phyloP scores from a whole-genome alignment of 2,797 vertebrate genomes.

The Bucorvus abyssinicus region DNA sequence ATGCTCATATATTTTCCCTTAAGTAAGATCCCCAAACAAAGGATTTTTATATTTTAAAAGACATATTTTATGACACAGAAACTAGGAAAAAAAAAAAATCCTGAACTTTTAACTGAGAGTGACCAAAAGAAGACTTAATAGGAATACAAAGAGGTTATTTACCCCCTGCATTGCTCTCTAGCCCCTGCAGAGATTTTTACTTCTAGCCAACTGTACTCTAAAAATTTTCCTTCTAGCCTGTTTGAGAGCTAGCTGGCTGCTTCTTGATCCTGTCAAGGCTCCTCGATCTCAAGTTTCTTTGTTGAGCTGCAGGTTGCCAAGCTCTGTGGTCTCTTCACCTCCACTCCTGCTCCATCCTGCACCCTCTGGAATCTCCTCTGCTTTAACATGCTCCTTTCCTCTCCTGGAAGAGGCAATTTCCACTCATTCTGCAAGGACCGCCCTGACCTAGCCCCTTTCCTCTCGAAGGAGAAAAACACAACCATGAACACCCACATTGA shows the following conservation, averaged over 20 bases:
- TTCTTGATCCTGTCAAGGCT: background rate
- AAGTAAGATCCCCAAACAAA: background rate
- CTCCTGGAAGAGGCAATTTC: background rate
- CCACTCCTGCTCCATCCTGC: background rate
- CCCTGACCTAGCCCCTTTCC: background rate
- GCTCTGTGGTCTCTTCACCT: background rate
- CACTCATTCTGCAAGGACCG: background rate
- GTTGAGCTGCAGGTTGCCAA: background rate
- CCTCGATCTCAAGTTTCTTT: background rate
- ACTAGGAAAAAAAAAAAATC: background rate
- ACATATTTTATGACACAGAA: background rate
- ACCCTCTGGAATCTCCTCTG: background rate
- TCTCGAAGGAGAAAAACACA: slow-evolving; percentile 1
- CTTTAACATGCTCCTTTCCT: background rate
- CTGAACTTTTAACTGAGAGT: background rate
- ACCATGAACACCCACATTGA: background rate
- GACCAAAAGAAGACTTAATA: background rate
- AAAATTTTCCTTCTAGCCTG: background rate
- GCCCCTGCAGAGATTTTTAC: background rate
- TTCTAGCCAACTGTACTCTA: background rate
- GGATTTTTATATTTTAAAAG: background rate
- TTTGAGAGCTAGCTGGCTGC: background rate
- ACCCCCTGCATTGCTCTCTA: background rate
- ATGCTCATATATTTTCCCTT: background rate
- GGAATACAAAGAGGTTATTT: background rate